These are phyloP conservation scores for Agonopterix subpropinquella DNA, from an alignment of 2,888 invertebrate genomes.

Conservation along the genomic window DNA sequence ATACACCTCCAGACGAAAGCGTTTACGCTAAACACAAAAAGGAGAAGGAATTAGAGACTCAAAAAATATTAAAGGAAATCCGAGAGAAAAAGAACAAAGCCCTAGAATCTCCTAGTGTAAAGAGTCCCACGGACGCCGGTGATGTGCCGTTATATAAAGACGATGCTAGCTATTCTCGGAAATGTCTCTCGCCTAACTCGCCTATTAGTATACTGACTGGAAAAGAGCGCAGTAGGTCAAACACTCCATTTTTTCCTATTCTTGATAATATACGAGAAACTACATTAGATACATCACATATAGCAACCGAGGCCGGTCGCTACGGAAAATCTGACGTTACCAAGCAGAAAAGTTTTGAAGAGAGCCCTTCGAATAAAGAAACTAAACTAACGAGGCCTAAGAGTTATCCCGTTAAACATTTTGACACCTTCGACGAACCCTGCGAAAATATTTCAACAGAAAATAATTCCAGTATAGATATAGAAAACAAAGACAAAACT, in stretches of 20 bases:
- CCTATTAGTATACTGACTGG: constrained; percentile 24
- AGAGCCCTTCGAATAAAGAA: constrained; percentile 43
- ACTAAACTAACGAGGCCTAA: constrained; percentile 71
- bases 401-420: constrained; percentile 73
- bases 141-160: constrained; percentile 36
- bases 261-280: constrained; percentile 67
- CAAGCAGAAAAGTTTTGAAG: constrained; percentile 36
- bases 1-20: constrained; percentile 80
- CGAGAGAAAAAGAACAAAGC: constrained; percentile 75
- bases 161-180: constrained; percentile 32
- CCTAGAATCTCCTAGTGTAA: constrained; percentile 37
- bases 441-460: constrained; percentile 28
- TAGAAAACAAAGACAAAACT: constrained; percentile 32
- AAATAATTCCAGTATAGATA: constrained; percentile 26
- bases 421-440: constrained; percentile 44
- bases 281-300: constrained; percentile 36
- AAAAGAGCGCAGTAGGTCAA: constrained; percentile 65
- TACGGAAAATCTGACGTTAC: constrained; percentile 21
- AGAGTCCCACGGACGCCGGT: constrained; percentile 34
- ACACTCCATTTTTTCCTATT: constrained; percentile 68
- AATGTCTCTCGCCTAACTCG: constrained; percentile 53
- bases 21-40: constrained; percentile 77
- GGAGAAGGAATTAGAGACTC: constrained; percentile 81
- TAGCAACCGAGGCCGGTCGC: constrained; percentile 22
- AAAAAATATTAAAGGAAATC: constrained; percentile 80